Evolutionary conservation across 2,797 vertebrate genomes (phyloP).

Genomic region (Mycteria americana): DNA sequence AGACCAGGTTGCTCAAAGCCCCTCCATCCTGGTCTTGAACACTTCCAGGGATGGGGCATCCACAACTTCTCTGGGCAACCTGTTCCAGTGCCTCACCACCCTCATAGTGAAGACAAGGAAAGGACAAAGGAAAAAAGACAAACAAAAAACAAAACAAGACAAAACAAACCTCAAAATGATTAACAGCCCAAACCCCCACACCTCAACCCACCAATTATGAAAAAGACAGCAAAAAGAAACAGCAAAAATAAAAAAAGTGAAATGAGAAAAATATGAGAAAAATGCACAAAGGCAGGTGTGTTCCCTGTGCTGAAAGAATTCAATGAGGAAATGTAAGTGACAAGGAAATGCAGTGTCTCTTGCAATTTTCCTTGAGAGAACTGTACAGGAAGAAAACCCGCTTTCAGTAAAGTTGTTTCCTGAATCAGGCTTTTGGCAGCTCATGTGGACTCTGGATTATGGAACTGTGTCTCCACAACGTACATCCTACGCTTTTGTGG

Average conservation of each 20-base stretch:
- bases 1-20: too few species aligned
- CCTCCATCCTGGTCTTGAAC: too few species aligned
- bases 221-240: neutral
- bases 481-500: neutral
- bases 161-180: neutral
- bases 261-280: neutral
- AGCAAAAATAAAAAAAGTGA: neutral
- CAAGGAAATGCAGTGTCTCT: neutral
- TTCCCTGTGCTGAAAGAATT: neutral
- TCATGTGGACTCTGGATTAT: neutral
- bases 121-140: neutral
- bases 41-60: too few species aligned
- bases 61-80: too few species aligned
- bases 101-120: neutral
- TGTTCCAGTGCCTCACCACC: too few species aligned
- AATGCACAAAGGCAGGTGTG: neutral
- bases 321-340: neutral
- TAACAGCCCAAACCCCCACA: neutral
- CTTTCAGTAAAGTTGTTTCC: neutral
- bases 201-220: neutral
- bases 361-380: neutral
- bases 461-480: neutral
- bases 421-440: neutral
- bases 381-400: neutral
- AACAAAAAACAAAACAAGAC: neutral